phyloP scores from a whole-genome alignment of 2,888 invertebrate species.

The Macrostomum cliftonense region DNA sequence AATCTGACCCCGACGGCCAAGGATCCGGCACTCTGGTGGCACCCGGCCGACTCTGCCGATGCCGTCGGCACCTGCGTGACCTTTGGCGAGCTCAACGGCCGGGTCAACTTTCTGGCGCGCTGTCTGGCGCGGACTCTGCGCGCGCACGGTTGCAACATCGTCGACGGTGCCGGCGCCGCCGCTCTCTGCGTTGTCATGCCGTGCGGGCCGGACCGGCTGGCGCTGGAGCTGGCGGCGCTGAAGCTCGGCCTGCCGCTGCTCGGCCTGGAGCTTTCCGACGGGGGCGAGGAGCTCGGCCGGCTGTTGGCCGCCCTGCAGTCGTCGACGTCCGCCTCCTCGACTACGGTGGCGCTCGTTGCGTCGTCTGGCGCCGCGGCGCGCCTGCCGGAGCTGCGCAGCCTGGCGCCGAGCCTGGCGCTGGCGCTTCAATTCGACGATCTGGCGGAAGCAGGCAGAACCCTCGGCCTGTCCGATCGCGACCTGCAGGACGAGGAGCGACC shows the following conservation, averaged over 20 bases:
- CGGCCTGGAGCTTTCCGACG: too few species aligned
- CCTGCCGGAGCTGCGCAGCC: too few species aligned
- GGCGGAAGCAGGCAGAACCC: slow-evolving; percentile 23
- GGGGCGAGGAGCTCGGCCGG: too few species aligned
- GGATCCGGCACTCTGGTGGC: too few species aligned
- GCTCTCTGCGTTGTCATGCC: slow-evolving; percentile 4
- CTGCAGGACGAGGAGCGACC: slow-evolving; percentile 23
- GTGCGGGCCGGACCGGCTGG: slow-evolving; percentile 2
- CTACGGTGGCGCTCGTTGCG: too few species aligned
- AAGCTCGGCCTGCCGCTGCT: slow-evolving; percentile 10
- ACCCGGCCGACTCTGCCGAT: too few species aligned
- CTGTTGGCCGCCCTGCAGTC: too few species aligned
- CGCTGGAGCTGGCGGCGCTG: slow-evolving; percentile 13
- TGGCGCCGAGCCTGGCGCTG: slow-evolving; percentile 12
- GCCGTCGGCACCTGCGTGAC: not conserved
- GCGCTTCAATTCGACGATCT: slow-evolving; percentile 22
- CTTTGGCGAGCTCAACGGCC: slow-evolving; percentile 1
- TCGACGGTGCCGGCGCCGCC: not conserved
- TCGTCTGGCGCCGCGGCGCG: too few species aligned
- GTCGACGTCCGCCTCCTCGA: too few species aligned
- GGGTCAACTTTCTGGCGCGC: slow-evolving; percentile 3
- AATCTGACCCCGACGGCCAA: too few species aligned
- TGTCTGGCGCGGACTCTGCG: not conserved
- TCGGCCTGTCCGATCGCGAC: slow-evolving; percentile 21
- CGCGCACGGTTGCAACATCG: not conserved